A percentile compares a stretch with the other conserved stretches of the same genome.
phyloP scores from a whole-genome alignment of 1,140 invertebrate genomes.

The Caenorhabditis latens region DNA sequence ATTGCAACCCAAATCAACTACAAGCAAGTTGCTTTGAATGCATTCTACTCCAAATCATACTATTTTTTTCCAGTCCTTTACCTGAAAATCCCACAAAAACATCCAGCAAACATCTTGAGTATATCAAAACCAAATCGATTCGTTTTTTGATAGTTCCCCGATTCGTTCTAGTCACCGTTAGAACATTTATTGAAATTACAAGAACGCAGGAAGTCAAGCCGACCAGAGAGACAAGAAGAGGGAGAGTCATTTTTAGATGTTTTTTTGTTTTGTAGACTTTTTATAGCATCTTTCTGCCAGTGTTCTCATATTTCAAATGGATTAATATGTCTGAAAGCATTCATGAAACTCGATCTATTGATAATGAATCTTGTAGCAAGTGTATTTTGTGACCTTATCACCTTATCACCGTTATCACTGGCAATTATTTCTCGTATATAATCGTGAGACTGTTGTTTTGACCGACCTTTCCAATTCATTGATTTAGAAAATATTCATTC shows the following conservation, averaged over 20 bases:
- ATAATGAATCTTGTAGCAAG: not conserved
- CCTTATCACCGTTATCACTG: not conserved
- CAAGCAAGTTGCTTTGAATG: too few species aligned
- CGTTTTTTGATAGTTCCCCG: not conserved
- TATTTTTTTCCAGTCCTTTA: too few species aligned
- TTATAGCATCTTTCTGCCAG: not conserved
- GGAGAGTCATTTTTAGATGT: not conserved
- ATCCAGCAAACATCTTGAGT: not conserved
- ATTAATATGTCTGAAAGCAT: not conserved
- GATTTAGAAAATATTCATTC: too few species aligned
- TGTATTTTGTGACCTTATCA: not conserved
- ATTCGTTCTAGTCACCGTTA: constrained; percentile 1
- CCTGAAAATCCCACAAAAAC: constrained; percentile 20
- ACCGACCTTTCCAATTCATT: too few species aligned
- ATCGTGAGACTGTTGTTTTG: not conserved
- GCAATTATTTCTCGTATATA: not conserved
- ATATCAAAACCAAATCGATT: not conserved
- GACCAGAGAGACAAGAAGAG: not conserved
- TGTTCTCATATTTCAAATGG: not conserved
- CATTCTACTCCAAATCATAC: too few species aligned
- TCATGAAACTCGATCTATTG: not conserved
- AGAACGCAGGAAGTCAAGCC: constrained; percentile 2
- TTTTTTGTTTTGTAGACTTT: too few species aligned
- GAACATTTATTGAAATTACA: constrained; percentile 12
- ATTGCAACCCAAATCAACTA: too few species aligned